phyloP scores from a whole-genome alignment of 2,113 vertebrate species.

The Solenodon paradoxus region DNA sequence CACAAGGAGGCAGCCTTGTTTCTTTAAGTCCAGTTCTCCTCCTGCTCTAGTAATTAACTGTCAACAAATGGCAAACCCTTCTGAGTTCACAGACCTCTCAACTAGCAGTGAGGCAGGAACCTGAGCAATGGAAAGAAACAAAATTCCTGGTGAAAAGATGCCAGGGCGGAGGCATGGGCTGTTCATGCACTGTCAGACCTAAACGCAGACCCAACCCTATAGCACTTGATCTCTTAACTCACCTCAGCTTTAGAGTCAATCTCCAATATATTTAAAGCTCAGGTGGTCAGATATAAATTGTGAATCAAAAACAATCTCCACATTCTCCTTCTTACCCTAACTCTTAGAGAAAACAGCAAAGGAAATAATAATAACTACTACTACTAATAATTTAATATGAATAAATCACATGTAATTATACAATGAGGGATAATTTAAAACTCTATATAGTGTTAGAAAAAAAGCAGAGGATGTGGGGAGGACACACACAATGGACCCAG shows the following conservation, averaged over 20 bases:
- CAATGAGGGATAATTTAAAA: background rate
- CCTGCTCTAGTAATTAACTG: background rate
- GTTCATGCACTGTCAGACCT: background rate
- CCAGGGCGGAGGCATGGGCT: too few relatives aligned
- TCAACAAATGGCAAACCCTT: background rate
- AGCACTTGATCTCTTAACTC: background rate
- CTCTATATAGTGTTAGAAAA: background rate
- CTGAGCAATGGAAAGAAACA: background rate
- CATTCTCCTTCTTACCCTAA: background rate
- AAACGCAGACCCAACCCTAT: background rate
- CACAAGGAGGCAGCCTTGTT: background rate
- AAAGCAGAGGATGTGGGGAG: background rate
- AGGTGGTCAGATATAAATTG: background rate
- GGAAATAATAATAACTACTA: background rate
- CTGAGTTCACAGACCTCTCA: background rate
- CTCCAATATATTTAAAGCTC: background rate
- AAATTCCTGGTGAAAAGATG: background rate
- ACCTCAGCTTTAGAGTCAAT: background rate
- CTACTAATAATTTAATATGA: background rate
- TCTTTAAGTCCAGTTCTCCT: background rate
- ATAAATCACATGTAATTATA: background rate
- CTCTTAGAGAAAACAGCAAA: background rate
- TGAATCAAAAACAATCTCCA: background rate
- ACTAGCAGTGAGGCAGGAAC: background rate
- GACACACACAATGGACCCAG: too few relatives aligned